Evolutionary conservation across 2,113 vertebrate species (phyloP).

Genomic region (Rhadina sibilatrix): DNA sequence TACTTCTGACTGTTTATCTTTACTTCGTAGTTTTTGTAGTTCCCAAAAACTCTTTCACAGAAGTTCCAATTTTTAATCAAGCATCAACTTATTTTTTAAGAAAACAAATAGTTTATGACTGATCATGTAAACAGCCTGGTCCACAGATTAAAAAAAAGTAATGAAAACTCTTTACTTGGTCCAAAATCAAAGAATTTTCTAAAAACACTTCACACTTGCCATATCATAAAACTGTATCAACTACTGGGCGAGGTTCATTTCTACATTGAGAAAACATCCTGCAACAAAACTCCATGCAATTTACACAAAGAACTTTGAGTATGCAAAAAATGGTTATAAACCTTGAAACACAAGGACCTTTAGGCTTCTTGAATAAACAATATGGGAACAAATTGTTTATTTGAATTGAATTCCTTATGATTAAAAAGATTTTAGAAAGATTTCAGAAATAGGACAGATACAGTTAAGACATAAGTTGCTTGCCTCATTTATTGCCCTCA

Average conservation of each 20-base stretch:
- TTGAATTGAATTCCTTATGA: not conserved
- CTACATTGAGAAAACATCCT: not conserved
- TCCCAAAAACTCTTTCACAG: not conserved
- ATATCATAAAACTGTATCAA: not conserved
- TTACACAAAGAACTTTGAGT: not conserved
- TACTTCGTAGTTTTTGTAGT: not conserved
- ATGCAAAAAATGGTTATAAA: not conserved
- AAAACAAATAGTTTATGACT: not conserved
- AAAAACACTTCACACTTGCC: not conserved
- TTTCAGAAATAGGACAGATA: not conserved
- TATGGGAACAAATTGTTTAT: no score
- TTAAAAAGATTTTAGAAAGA: not conserved
- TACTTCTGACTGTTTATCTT: not conserved
- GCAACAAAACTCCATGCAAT: not conserved
- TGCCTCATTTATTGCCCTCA: not conserved
- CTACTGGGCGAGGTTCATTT: not conserved
- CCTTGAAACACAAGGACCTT: not conserved
- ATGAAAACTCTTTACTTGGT: accelerated
- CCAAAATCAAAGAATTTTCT: not conserved
- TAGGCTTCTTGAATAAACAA: not conserved
- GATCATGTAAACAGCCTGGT: not conserved
- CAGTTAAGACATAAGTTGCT: accelerated
- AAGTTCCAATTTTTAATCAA: not conserved
- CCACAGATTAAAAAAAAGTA: not conserved
- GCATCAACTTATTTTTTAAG: not conserved